A percentile compares a stretch with the other conserved stretches of the same genome.
Evolutionary conservation across 2,888 invertebrate genomes (phyloP).

Genomic region (Therioaphis trifolii): DNA sequence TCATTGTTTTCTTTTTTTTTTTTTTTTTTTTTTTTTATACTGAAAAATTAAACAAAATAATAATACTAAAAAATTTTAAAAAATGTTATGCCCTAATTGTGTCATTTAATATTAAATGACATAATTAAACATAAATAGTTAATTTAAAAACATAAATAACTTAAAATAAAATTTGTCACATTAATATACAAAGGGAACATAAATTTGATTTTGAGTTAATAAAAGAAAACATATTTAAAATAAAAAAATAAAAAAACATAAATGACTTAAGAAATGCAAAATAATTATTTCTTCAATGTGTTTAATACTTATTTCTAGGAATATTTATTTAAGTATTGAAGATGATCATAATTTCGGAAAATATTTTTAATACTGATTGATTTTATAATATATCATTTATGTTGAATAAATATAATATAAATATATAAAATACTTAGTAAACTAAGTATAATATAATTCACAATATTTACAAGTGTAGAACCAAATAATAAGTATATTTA

Average conservation of each 20-base stretch:
- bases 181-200: slow-evolving; percentile 17
- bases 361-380: slow-evolving; percentile 37
- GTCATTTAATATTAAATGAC: slow-evolving; percentile 32
- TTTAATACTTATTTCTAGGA: slow-evolving; percentile 27
- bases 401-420: no score
- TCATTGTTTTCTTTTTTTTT: neutral
- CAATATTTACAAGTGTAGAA: no score
- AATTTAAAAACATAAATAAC: slow-evolving; percentile 45
- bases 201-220: neutral
- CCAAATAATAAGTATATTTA: no score
- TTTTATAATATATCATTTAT: neutral
- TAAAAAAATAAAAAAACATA: no score
- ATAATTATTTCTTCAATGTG: neutral
- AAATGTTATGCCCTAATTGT: slow-evolving; percentile 19
- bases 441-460: no score
- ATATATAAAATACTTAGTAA: no score
- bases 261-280: slow-evolving; percentile 13
- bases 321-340: neutral
- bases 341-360: slow-evolving; percentile 4
- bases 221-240: slow-evolving; percentile 12
- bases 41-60: slow-evolving; percentile 6
- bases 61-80: slow-evolving; percentile 2
- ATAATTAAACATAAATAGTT: slow-evolving; percentile 23
- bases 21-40: neutral
- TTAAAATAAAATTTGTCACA: slow-evolving; percentile 32